A percentile compares a stretch with the other conserved stretches of the same genome.
Evolutionary conservation across 2,797 vertebrate species (phyloP).

Genomic region (Hylomyscus alleni): DNA sequence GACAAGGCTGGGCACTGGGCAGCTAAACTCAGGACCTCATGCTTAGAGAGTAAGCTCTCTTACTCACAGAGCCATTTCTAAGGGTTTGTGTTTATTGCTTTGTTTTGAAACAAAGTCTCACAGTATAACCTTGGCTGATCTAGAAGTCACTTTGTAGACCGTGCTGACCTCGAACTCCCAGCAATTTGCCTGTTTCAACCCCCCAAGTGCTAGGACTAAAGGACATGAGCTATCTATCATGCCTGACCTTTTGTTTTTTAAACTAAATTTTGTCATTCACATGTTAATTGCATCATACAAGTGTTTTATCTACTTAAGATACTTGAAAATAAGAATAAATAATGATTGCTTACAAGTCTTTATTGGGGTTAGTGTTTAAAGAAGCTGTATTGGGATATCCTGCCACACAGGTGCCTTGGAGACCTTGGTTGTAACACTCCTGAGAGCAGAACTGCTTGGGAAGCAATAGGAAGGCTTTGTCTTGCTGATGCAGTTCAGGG

Average conservation of each 20-base stretch:
- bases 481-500: not conserved
- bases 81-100: not conserved
- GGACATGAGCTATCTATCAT: not conserved
- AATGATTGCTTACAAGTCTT: slow-evolving; percentile 54
- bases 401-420: not conserved
- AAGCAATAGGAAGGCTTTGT: not conserved
- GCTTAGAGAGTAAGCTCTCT: not conserved
- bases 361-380: slow-evolving; percentile 47
- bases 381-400: not conserved
- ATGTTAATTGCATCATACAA: not conserved
- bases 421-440: not conserved
- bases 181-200: not conserved
- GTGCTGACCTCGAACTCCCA: not conserved
- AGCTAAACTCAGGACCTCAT: not conserved
- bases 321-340: slow-evolving; percentile 45
- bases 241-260: not conserved
- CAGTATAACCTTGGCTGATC: not conserved
- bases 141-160: not conserved
- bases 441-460: not conserved
- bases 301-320: not conserved
- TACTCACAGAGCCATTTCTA: not conserved
- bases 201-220: not conserved
- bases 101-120: not conserved
- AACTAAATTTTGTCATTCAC: not conserved
- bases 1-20: too few species aligned